A percentile compares a stretch with the other conserved stretches of the same genome.
Evolutionary conservation across 1,140 invertebrate species (phyloP).

Genomic region (Drosophila rhopaloa): DNA sequence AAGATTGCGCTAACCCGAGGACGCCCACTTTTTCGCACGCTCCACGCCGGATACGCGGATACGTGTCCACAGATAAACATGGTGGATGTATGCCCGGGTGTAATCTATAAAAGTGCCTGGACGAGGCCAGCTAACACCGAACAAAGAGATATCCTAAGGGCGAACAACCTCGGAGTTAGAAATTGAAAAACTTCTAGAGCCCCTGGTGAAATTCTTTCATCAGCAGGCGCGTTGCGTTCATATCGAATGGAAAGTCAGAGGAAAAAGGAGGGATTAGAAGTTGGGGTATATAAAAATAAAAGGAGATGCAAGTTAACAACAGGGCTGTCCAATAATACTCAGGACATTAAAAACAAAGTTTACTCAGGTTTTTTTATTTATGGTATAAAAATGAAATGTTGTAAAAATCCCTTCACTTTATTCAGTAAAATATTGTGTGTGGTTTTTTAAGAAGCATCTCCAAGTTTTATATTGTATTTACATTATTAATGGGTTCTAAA

Average conservation of each 20-base stretch:
- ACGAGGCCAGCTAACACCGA: neutral
- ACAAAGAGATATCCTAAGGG: slow-evolving; percentile 23
- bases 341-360: no score
- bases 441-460: no score
- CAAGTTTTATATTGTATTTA: no score
- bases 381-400: no score
- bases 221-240: slow-evolving; percentile 32
- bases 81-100: slow-evolving; percentile 23
- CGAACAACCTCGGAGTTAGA: slow-evolving; percentile 32
- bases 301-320: neutral
- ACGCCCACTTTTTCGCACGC: slow-evolving; percentile 82
- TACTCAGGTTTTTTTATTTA: no score
- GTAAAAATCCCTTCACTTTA: no score
- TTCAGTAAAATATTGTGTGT: no score
- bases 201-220: slow-evolving; percentile 76
- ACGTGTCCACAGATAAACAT: slow-evolving; percentile 61
- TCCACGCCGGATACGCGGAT: slow-evolving; percentile 65
- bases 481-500: no score
- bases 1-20: slow-evolving; percentile 74
- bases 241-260: slow-evolving; percentile 3
- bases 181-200: slow-evolving; percentile 70
- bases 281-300: neutral
- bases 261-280: neutral
- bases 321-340: neutral
- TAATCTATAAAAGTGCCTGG: slow-evolving; percentile 64